Evolutionary conservation across 30 jellyfish, hydroid and myxozoan genomes (phyloP).

Genomic region (Catostylus mosaicus): DNA sequence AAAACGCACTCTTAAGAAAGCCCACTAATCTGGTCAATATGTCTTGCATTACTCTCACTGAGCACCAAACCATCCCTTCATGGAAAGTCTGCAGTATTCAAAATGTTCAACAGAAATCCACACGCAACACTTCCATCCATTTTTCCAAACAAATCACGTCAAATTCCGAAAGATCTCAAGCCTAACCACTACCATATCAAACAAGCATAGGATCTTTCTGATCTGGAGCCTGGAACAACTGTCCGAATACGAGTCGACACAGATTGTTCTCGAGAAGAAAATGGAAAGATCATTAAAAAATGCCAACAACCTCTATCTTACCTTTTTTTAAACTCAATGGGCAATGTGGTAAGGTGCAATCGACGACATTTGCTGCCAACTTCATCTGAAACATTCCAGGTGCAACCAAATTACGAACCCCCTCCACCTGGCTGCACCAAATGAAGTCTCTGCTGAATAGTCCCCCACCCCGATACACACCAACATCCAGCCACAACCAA

Average conservation of each 20-base stretch:
- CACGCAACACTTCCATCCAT: constrained; percentile 27
- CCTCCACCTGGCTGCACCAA: constrained; percentile 38
- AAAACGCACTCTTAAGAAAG: no score
- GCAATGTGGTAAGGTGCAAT: constrained; percentile 55
- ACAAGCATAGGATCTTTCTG: not conserved
- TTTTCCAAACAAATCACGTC: not conserved
- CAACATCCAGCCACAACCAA: constrained; percentile 23
- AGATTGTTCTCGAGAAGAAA: not conserved
- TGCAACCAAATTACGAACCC: constrained; percentile 5
- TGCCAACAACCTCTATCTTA: constrained; percentile 59
- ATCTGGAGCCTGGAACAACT: not conserved
- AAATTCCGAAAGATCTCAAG: not conserved
- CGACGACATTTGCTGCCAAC: constrained; percentile 62
- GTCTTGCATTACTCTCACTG: not conserved
- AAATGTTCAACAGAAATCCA: constrained; percentile 26
- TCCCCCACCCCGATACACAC: constrained; percentile 14
- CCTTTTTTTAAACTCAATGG: constrained; percentile 49
- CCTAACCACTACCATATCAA: not conserved
- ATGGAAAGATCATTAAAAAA: constrained; percentile 38
- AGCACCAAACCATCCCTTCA: constrained; percentile 24
- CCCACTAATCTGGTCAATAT: no score
- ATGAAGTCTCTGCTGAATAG: constrained; percentile 34
- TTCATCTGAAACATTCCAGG: not conserved
- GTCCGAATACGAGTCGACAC: not conserved
- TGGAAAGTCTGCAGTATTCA: constrained; percentile 33